Evolutionary conservation across 2,113 vertebrate species (phyloP).

Genomic region (Chionomys nivalis): DNA sequence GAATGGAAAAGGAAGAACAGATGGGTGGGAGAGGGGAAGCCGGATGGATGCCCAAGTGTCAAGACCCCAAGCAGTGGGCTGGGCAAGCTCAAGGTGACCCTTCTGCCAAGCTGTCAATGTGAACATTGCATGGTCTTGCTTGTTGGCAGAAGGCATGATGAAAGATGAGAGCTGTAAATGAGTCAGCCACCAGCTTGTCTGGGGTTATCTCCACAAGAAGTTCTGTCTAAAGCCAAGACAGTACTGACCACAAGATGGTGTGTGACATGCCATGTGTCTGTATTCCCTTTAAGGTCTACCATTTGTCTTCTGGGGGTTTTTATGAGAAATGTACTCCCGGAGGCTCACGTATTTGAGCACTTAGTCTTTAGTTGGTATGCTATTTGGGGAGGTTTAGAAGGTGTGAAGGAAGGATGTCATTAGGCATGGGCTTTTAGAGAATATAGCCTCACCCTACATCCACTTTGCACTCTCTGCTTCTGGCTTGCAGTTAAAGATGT

Average conservation of each 20-base stretch:
- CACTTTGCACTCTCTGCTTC: background rate
- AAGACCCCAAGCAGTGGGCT: slow-evolving; percentile 44
- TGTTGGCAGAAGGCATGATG: background rate
- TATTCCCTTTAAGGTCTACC: background rate
- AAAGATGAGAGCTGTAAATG: background rate
- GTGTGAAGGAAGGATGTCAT: background rate
- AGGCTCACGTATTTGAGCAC: background rate
- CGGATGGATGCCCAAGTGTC: slow-evolving; percentile 58
- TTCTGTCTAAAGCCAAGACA: slow-evolving; percentile 3
- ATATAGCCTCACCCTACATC: background rate
- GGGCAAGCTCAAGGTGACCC: slow-evolving; percentile 71
- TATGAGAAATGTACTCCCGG: background rate
- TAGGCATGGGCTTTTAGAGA: background rate
- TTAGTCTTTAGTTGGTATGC: background rate
- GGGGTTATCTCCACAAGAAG: background rate
- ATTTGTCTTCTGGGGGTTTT: background rate
- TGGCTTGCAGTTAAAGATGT: background rate
- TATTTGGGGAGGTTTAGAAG: background rate
- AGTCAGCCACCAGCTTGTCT: slow-evolving; percentile 18
- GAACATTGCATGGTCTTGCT: background rate
- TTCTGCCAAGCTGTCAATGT: slow-evolving; percentile 61
- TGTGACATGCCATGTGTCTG: background rate
- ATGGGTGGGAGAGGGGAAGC: slow-evolving; percentile 48
- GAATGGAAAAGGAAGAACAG: slow-evolving; percentile 55
- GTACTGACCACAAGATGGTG: background rate